These are phyloP conservation scores for Phragmatobia fuliginosa DNA, from an alignment of 2,888 invertebrate species.

Conservation along the genomic window DNA sequence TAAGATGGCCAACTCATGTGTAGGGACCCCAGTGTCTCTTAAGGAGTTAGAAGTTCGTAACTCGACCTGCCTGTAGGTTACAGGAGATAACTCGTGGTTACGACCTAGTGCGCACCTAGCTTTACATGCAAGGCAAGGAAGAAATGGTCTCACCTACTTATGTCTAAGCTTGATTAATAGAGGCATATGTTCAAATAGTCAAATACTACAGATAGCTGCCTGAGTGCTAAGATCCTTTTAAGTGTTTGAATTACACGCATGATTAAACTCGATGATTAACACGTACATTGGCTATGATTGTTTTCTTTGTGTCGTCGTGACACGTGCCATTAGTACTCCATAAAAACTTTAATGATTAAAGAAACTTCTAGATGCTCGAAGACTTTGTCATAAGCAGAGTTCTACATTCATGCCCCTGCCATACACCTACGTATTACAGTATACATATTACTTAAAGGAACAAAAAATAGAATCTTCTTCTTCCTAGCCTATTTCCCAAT, in stretches of 20 bases:
- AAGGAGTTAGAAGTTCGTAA: too few species aligned
- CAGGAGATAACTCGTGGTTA: too few species aligned
- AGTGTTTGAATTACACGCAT: conserved; percentile 8
- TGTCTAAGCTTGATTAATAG: background rate
- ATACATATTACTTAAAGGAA: background rate
- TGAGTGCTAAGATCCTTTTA: conserved; percentile 10
- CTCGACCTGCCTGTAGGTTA: too few species aligned
- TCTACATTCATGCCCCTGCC: too few species aligned
- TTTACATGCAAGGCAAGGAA: background rate
- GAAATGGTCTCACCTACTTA: background rate
- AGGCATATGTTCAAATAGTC: background rate
- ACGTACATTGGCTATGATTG: background rate
- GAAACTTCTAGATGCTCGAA: background rate
- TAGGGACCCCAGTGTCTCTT: too few species aligned
- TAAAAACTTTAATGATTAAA: too few species aligned
- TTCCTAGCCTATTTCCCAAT: too few species aligned
- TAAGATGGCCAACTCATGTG: too few species aligned
- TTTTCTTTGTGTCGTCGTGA: background rate
- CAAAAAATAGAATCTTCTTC: too few species aligned
- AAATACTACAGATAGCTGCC: background rate
- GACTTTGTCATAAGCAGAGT: too few species aligned
- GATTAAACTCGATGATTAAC: conserved; percentile 6
- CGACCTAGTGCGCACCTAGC: background rate
- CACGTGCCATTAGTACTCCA: background rate
- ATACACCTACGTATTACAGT: too few species aligned